Base-by-base conservation (phyloP, 2,888 invertebrate genomes). In the Salticus scenicus region DNA sequence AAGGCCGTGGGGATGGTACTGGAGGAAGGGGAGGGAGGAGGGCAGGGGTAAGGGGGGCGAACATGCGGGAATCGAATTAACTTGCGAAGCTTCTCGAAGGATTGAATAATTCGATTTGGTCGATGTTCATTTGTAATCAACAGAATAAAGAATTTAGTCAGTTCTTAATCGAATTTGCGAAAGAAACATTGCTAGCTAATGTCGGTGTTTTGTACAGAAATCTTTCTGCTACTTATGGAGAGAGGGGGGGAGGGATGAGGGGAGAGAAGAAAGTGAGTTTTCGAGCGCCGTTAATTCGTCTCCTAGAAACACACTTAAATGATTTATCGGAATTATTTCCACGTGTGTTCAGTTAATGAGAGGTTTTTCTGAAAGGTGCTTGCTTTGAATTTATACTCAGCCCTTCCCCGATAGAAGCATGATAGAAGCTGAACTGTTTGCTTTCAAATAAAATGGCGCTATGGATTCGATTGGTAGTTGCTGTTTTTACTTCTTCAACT, bases 91-190 rank as follows among this genome's bases (percentile, higher is more conserved):
- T 57, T 57, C 57, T 57, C 57, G 57, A 57, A 57, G 77, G 83
- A 84, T 77, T 77, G 83, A 41, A 72, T 84, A 84, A 84, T 42
- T 84, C 83, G 71, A 84, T 84, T 84, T 84, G 77, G 64, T 24
- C 77, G 30, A 47, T 77, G 83, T 77, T 84, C 83, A 73, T 84
- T 84, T 84, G 77, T 78, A 84, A 84, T 84, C 83, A 84, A 72
- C 66, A 78, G 72, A 64, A 84, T 84, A 84, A 84, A 84, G 83
- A 75, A 77, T 84, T 84, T 84, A 84, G 66, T 72, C 77, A 66
- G 71, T 66, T 67, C 72, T 84, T 84, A 84, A 84, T 84, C 67
- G 73, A 84, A 84, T 84, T 84, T 77, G 28, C 31, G 57, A 77
- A 84, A 84, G 83, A 84, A 84, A 84, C 57, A 77, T 63, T 51